These are phyloP conservation scores for Microctenopoma stevenorrisi DNA, from an alignment of 2,797 vertebrate genomes.

Conservation along the genomic window DNA sequence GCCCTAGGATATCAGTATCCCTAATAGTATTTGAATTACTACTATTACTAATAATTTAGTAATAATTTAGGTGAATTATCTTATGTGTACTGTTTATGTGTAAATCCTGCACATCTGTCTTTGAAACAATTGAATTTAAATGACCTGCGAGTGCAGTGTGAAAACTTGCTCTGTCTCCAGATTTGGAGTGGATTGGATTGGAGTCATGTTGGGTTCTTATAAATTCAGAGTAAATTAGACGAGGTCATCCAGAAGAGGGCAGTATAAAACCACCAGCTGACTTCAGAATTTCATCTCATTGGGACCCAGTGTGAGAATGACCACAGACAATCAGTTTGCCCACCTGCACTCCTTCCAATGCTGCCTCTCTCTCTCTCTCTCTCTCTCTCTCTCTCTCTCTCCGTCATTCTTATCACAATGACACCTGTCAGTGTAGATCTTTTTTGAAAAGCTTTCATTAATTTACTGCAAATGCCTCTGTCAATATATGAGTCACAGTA, in stretches of 20 bases:
- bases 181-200: neutral
- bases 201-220: neutral
- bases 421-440: constrained; percentile 65
- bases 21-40: neutral
- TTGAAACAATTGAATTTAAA: neutral
- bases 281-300: constrained; percentile 21
- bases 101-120: neutral
- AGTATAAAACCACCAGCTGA: constrained; percentile 51
- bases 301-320: constrained; percentile 18
- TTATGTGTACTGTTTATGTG: no score
- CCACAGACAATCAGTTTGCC: constrained; percentile 22
- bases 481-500: constrained; percentile 70
- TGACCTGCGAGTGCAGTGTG: neutral
- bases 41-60: no score
- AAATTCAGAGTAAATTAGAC: neutral
- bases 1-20: constrained; percentile 6
- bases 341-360: neutral
- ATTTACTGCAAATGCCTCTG: constrained; percentile 60
- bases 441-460: constrained; percentile 54
- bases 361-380: neutral
- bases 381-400: neutral
- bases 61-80: no score
- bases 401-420: constrained; percentile 28
- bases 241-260: constrained; percentile 71
- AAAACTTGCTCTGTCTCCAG: neutral